Base-by-base conservation (phyloP, 2,888 invertebrate species). In the Scelioninae gen. 2 region DNA sequence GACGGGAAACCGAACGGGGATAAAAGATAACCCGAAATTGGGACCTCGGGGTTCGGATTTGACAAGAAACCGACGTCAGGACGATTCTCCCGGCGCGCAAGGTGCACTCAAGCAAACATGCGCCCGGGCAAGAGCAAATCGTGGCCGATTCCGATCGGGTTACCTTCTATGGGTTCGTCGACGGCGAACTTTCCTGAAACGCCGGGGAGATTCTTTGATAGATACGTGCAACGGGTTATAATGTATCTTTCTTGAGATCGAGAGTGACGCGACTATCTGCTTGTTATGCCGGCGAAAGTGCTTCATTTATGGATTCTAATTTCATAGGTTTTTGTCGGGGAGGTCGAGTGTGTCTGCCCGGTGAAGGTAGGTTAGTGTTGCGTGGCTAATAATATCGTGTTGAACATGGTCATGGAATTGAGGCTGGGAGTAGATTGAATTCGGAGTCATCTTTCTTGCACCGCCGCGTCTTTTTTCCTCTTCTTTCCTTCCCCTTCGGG, bases 221-320 rank as follows among this genome's bases (percentile, higher is more conserved):
- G 70, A 70, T 65, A 52, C 5, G n/a, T 31, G 19, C 37, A 57
- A 39, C 43, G 31, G 52, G 33, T 41, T 33, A 63, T 41, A 52
- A 28, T 52, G 65, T 60, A 43, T 39, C 41, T 48, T 22, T 39
- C 43, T 16, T 58, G 53, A 65, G 37, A 65, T 63, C 55, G 25
- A 69, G 16, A 55, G 61, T 55, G 61, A 61, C 52, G 53, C 69
- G 69, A 37, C 41, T 31, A 19, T 33, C n/a, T 22, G 37, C 18
- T 45, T 60, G 53, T 68, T 68, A 60, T 68, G 68, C 46, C 37
- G 35, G 33, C 50, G 63, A 70, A 63, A 70, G 70, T 70, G 57
- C 35, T 57, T 63, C 70, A 57, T 50, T 57, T 70, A 55, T 39
- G 55, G 57, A 58, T 48, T 63, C 33, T 53, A 69, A 61, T 69